phyloP scores from a whole-genome alignment of 2,888 invertebrate genomes.

The Eilema depressum region DNA sequence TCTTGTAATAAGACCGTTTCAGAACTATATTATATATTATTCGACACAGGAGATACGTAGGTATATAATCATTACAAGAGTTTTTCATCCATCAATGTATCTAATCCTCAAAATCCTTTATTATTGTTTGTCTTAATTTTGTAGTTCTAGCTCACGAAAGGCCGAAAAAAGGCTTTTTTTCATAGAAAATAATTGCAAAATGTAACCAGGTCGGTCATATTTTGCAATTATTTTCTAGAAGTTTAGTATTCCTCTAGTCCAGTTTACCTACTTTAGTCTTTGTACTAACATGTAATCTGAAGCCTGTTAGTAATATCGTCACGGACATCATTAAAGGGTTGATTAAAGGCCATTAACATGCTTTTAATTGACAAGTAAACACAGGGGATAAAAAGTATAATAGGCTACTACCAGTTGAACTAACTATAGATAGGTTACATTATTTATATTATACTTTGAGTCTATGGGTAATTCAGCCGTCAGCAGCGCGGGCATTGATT shows the following conservation, averaged over 20 bases:
- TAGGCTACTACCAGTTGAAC: slow-evolving; percentile 25
- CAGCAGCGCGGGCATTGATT: slow-evolving; percentile 56
- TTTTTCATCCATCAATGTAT: neutral
- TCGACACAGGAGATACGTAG: too few relatives aligned
- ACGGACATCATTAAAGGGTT: slow-evolving; percentile 28
- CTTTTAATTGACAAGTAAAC: slow-evolving; percentile 40
- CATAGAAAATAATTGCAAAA: too few relatives aligned
- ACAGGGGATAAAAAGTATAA: slow-evolving; percentile 30
- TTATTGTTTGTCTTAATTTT: too few relatives aligned
- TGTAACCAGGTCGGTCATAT: too few relatives aligned
- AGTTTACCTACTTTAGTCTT: neutral
- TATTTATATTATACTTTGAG: slow-evolving; percentile 52
- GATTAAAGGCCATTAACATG: slow-evolving; percentile 31
- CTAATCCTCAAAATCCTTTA: neutral
- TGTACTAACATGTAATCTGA: slow-evolving; percentile 13
- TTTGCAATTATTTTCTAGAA: too few relatives aligned
- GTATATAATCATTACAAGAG: too few relatives aligned
- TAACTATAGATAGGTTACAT: slow-evolving; percentile 41
- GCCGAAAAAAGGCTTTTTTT: too few relatives aligned
- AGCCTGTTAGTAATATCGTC: slow-evolving; percentile 15
- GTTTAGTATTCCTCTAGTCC: neutral
- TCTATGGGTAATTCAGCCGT: slow-evolving; percentile 24
- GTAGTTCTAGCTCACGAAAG: too few relatives aligned
- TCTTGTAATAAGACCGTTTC: too few relatives aligned
- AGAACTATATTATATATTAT: too few relatives aligned